Conservation (phyloP, 2,113 vertebrate species). For the Ginglymostoma cirratum region DNA sequence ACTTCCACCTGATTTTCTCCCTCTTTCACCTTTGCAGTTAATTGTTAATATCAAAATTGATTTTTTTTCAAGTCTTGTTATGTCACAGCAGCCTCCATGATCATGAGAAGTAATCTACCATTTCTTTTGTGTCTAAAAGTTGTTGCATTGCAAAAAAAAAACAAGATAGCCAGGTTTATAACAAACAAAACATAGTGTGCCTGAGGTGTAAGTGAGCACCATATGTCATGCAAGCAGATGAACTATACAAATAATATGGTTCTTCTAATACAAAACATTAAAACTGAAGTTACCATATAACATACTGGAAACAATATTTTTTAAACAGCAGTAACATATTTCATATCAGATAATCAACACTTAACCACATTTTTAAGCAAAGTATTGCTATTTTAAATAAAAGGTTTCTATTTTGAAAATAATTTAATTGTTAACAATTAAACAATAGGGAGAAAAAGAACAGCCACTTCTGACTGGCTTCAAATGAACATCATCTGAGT, state of each 20-base stretch:
- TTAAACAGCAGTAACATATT: background rate
- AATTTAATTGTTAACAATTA: conserved; percentile 23
- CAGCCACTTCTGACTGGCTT: conserved; percentile 28
- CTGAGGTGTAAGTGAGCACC: background rate
- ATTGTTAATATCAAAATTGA: background rate
- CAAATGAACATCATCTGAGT: conserved; percentile 32
- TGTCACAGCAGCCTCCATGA: background rate
- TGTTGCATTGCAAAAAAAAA: background rate
- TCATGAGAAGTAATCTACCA: background rate
- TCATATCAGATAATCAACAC: background rate
- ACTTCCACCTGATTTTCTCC: background rate
- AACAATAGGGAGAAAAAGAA: conserved; percentile 21
- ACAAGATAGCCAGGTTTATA: background rate
- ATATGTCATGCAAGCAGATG: background rate
- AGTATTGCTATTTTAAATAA: conserved; percentile 10
- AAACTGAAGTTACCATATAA: background rate
- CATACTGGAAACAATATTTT: background rate
- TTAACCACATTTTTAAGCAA: conserved; percentile 2
- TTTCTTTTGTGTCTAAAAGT: background rate
- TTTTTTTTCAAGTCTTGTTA: background rate
- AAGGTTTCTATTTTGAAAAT: background rate
- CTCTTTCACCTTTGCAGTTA: background rate
- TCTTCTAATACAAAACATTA: background rate
- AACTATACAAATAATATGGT: background rate
- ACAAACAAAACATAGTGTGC: background rate